A percentile compares a stretch with the other conserved stretches of the same genome.
phyloP scores from a whole-genome alignment of 2,113 vertebrate genomes.

The Dinomys branickii region DNA sequence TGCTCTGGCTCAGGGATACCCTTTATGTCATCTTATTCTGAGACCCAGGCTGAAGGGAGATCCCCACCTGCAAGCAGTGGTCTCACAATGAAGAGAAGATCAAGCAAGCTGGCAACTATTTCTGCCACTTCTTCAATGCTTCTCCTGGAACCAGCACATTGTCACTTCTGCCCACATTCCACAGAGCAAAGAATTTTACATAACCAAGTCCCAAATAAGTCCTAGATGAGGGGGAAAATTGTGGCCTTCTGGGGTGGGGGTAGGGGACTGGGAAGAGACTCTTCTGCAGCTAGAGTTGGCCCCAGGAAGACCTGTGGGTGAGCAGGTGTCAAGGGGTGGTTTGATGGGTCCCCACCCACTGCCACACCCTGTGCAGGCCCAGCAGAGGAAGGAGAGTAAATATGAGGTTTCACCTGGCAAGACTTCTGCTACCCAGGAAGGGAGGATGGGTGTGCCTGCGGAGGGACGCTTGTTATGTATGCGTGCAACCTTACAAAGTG shows the following conservation, averaged over 20 bases:
- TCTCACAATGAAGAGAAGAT: background rate
- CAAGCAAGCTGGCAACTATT: background rate
- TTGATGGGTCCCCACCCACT: constrained; percentile 15
- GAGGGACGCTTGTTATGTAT: constrained; percentile 20
- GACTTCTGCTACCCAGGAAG: constrained; percentile 5
- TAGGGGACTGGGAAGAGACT: too few species aligned
- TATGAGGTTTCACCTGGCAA: background rate
- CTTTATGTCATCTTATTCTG: background rate
- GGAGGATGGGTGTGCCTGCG: constrained; percentile 16
- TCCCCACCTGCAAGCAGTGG: background rate
- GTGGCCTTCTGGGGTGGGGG: background rate
- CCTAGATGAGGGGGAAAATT: background rate
- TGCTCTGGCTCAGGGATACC: background rate
- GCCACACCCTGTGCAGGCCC: constrained; percentile 15
- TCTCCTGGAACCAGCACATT: background rate
- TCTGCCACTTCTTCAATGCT: background rate
- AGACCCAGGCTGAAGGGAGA: background rate
- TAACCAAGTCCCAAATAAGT: background rate
- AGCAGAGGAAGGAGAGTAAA: constrained; percentile 15
- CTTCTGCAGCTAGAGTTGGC: background rate
- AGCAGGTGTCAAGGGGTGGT: constrained; percentile 8
- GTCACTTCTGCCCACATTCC: background rate
- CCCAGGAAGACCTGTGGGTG: background rate
- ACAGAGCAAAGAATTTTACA: background rate
- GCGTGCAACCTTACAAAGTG: background rate